A percentile compares a stretch with the other conserved stretches of the same genome.
Evolutionary conservation across 2,888 invertebrate genomes (phyloP).

Genomic region (Zeuzera pyrina): DNA sequence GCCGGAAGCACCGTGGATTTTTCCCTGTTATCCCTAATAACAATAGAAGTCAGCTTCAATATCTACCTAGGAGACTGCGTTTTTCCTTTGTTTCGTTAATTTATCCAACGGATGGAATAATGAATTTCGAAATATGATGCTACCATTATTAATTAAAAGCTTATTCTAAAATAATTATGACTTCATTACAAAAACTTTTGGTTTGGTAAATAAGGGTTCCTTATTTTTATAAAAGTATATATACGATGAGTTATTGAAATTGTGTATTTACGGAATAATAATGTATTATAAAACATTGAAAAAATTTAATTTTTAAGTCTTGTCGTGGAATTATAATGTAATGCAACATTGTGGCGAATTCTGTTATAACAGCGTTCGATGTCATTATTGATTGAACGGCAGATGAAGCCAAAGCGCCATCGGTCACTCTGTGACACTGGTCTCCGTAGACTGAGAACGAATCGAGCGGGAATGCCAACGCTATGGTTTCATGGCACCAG

Average conservation of each 20-base stretch:
- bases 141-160: conserved; percentile 49
- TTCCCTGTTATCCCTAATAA: conserved; percentile 56
- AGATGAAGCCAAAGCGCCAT: conserved; percentile 28
- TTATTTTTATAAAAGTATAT: conserved; percentile 38
- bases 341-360: conserved; percentile 7
- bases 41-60: conserved; percentile 48
- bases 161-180: conserved; percentile 42
- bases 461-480: conserved; percentile 32
- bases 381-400: conserved; percentile 28
- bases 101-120: conserved; percentile 60
- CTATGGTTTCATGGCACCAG: conserved; percentile 44
- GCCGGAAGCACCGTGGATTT: conserved; percentile 56
- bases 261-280: too few relatives aligned
- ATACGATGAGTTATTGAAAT: too few relatives aligned
- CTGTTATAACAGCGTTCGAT: conserved; percentile 19
- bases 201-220: conserved; percentile 44
- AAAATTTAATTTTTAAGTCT: too few relatives aligned
- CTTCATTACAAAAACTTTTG: conserved; percentile 41
- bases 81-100: conserved; percentile 64
- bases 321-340: too few relatives aligned
- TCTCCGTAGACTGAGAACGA: conserved; percentile 37
- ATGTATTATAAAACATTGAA: too few relatives aligned
- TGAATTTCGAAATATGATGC: conserved; percentile 47
- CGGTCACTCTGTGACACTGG: conserved; percentile 48
- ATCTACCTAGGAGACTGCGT: conserved; percentile 42